Evolutionary conservation across 2,888 invertebrate species (phyloP), one percentile per base, ranked within the genome.

Genomic region (Callosobruchus maculatus): DNA sequence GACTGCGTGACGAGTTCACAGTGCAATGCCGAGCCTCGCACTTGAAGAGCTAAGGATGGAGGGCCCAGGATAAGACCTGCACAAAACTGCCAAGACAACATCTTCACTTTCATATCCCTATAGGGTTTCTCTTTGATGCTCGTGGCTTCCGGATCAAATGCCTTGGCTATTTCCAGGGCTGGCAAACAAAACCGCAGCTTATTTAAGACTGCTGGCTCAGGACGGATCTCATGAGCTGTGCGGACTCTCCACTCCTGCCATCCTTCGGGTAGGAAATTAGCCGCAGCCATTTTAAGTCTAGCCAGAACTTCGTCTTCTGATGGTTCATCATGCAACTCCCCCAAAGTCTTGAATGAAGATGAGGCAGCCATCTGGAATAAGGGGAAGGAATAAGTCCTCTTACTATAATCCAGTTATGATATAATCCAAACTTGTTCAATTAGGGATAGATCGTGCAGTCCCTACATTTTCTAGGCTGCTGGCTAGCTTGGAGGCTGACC

Each of bases 71-170:
- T 20, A 7, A 78, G 73, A 9, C 77, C 80, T 20, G 75, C 67
- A 72, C 81, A 81, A n/a, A 82, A 74, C 13, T 77, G 75, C 82
- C 81, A 82, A 9, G 76, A 71, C 18, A 83, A 69, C 73, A 82
- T 78, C 49, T 75, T 77, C 0, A 78, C 31, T 73, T 81, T 82
- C 21, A 77, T 77, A 70, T 79, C 76, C 26, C 78, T 68, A 71
- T 77, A 82, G 13, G 70, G 73, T 67, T 74, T 77, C 70, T 82
- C 81, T 5, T 74, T 69, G 3, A 81, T 72, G 13, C 72, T 71
- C 0, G 70, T 71, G 22, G 75, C 73, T 4, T 74, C 72, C 21
- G 80, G 81, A 2, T 76, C 73, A 26, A 82, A 82, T 1, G 81
- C 81, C 66, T 49, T 73, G 13, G 74, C 78, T 26, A 82, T 68